Conservation (phyloP, 2,113 vertebrate species). For the Menura novaehollandiae region DNA sequence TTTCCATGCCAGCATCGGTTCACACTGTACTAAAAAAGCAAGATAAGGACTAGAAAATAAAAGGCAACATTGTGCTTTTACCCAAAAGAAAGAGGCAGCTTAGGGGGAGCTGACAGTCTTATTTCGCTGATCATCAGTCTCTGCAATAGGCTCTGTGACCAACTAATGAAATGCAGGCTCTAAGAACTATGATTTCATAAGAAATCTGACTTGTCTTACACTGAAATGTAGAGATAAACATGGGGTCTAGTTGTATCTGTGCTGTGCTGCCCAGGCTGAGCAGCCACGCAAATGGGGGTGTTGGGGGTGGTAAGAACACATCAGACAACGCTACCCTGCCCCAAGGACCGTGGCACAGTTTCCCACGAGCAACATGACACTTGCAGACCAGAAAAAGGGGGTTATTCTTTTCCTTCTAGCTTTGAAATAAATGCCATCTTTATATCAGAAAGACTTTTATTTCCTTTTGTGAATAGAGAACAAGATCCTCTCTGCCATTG, state of each 20-base stretch:
- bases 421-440: background rate
- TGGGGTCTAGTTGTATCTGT: background rate
- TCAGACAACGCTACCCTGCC: background rate
- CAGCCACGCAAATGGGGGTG: background rate
- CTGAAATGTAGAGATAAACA: background rate
- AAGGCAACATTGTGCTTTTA: background rate
- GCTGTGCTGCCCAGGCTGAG: background rate
- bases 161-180: background rate
- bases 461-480: background rate
- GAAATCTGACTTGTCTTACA: background rate
- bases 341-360: accelerated
- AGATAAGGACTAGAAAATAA: constrained; percentile 28
- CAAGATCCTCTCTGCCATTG: background rate
- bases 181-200: background rate
- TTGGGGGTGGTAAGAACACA: background rate
- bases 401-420: background rate
- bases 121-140: background rate
- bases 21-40: background rate
- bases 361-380: accelerated
- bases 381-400: background rate
- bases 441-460: background rate
- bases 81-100: background rate
- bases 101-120: background rate
- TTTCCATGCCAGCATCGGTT: background rate
- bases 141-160: background rate